Percentiles rank a stretch among this genome's conserved stretches.
Conservation (phyloP, 2,797 vertebrate species). For the Sebastes cheni region DNA sequence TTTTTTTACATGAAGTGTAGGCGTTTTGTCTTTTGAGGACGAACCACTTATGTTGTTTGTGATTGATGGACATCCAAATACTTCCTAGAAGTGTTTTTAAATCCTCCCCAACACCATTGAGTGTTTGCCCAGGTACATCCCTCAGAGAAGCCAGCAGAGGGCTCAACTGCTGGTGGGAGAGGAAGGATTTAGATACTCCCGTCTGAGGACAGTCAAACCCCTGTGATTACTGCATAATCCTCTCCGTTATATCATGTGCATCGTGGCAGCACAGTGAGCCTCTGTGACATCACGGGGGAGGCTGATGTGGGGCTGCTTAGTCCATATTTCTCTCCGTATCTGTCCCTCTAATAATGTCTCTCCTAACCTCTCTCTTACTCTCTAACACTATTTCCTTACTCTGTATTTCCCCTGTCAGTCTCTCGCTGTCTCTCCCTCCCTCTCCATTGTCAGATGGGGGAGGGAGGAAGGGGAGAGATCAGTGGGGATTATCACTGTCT, state of each 20-base stretch:
- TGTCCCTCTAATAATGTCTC: conserved; percentile 12
- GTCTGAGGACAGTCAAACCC: conserved; percentile 74
- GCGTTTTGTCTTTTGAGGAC: conserved; percentile 11
- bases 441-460: conserved; percentile 49
- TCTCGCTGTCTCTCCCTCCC: conserved; percentile 16
- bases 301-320: conserved; percentile 48
- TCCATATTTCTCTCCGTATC: conserved; percentile 46
- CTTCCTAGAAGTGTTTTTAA: conserved; percentile 52
- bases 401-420: conserved; percentile 31
- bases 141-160: conserved; percentile 67
- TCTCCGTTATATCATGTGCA: conserved; percentile 77
- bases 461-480: conserved; percentile 47
- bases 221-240: conserved; percentile 80
- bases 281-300: conserved; percentile 64
- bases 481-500: conserved; percentile 78
- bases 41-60: conserved; percentile 20
- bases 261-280: conserved; percentile 65
- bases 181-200: conserved; percentile 68
- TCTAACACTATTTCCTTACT: conserved; percentile 30
- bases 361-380: conserved; percentile 17
- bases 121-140: conserved; percentile 51
- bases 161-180: conserved; percentile 57
- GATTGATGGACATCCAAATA: conserved; percentile 21
- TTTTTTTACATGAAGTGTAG: not conserved
- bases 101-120: conserved; percentile 22